Evolutionary conservation across 2,113 vertebrate species (phyloP), one percentile per base, ranked within the genome.

Genomic region (Coregonus clupeaformis): DNA sequence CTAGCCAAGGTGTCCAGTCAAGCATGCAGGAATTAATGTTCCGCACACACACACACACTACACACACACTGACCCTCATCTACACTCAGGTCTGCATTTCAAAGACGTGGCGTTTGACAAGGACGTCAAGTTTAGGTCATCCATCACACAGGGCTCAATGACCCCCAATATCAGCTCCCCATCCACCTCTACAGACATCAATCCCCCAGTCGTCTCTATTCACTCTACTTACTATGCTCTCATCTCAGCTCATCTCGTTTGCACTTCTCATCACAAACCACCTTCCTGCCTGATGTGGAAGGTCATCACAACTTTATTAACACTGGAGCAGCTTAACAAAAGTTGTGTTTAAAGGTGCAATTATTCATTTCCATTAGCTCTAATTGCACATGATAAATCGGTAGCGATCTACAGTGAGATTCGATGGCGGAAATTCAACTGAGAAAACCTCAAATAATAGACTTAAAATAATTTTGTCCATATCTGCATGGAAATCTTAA

Each of bases 121-220:
- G 74, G 73, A 78, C 69, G 47, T 57, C 68, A 68, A 75, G 73
- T 72, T 77, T 83, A 77, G 42, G 69, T 73, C 52, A 77, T 80
- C 82, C 78, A 86, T 82, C 80, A 83, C 65, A 52, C 52, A 22
- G 59, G 45, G 67, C 30, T 32, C 65, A 60, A 52, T 82, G 75
- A 82, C 79, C 73, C 79, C 27, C 66, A 57, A 74, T 78, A 70
- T 68, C 77, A 55, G 55, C 70, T 65, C 77, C 68, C 65, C 60
- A 72, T 74, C 80, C 67, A 72, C 77, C 71, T 75, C 62, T 71
- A 29, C 60, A 36, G 12, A 65, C 75, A 71, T 71, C 24, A 52
- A 71, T 76, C 74, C 55, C 69, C 24, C 65, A 45, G 25, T 30
- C 52, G 3, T 32, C 20, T 59, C 49, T 36, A 52, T 52, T 52